Evolutionary conservation across 2,888 invertebrate genomes (phyloP).

Genomic region (Eupithecia centaureata): DNA sequence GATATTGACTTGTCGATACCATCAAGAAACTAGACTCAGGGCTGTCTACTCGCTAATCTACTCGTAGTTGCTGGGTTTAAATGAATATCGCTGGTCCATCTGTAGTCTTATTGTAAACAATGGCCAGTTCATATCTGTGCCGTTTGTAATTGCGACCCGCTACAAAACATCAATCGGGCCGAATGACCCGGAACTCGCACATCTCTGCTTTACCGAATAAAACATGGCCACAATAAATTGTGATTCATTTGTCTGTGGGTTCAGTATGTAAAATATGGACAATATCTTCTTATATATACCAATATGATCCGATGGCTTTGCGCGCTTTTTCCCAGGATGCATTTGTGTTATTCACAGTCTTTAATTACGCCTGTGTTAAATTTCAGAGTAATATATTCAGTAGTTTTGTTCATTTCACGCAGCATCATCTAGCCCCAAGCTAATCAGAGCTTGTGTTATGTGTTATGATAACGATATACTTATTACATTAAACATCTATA

Average conservation of each 20-base stretch:
- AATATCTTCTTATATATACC: neutral
- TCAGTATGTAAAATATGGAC: slow-evolving; percentile 2
- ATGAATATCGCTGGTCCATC: neutral
- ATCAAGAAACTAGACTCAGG: too few relatives aligned
- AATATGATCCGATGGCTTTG: neutral
- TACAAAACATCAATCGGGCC: slow-evolving; percentile 58
- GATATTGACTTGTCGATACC: too few relatives aligned
- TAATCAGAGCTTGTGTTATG: too few relatives aligned
- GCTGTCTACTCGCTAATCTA: too few relatives aligned
- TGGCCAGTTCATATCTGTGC: slow-evolving; percentile 28
- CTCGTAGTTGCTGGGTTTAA: too few relatives aligned
- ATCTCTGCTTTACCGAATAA: slow-evolving; percentile 44
- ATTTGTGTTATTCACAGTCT: neutral
- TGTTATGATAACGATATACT: too few relatives aligned
- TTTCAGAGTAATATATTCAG: neutral
- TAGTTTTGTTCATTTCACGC: too few relatives aligned
- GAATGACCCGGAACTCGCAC: slow-evolving; percentile 70
- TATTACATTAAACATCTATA: too few relatives aligned
- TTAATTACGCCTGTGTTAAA: neutral
- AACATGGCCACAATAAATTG: slow-evolving; percentile 7
- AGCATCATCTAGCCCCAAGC: too few relatives aligned
- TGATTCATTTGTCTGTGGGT: neutral
- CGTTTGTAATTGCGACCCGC: slow-evolving; percentile 15
- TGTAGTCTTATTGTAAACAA: slow-evolving; percentile 31
- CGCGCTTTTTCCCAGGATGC: neutral